phyloP scores from a whole-genome alignment of 2,797 vertebrate genomes.

The Sternarchorhynchus goeldii region DNA sequence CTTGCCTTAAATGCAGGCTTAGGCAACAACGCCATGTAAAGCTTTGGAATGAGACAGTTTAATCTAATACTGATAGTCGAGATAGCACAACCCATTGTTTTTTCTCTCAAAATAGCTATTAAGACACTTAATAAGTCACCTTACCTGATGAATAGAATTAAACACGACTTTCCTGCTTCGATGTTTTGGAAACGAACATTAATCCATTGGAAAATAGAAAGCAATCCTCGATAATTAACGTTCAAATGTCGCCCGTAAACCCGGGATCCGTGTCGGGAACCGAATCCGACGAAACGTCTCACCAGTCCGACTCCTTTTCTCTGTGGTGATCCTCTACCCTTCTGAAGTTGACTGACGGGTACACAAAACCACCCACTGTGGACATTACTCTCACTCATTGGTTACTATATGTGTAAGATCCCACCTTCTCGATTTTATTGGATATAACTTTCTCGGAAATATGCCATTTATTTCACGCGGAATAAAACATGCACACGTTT shows the following conservation, averaged over 20 bases:
- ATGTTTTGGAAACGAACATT: constrained; percentile 2
- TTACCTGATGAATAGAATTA: constrained; percentile 40
- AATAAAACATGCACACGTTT: constrained; percentile 24
- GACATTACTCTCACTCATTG: constrained; percentile 56
- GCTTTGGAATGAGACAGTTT: not conserved
- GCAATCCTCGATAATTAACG: constrained; percentile 48
- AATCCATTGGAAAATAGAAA: constrained; percentile 45
- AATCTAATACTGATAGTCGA: constrained; percentile 13
- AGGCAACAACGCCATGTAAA: not conserved
- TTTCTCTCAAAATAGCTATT: constrained; percentile 16
- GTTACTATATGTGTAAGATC: constrained; percentile 25
- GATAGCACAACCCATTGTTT: not conserved
- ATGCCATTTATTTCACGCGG: not conserved
- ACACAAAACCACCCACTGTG: constrained; percentile 55
- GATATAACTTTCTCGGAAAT: constrained; percentile 40
- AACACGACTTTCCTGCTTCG: not conserved
- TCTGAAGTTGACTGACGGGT: constrained; percentile 68
- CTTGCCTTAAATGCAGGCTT: not conserved
- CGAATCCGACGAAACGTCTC: constrained; percentile 67
- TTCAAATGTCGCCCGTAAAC: constrained; percentile 63
- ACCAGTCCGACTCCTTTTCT: constrained; percentile 62
- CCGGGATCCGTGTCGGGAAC: constrained; percentile 66
- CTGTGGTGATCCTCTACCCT: constrained; percentile 62
- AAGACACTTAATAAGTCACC: constrained; percentile 32
- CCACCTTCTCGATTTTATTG: constrained; percentile 62